phyloP scores from a whole-genome alignment of 2,113 vertebrate species.

The Scatophagus argus region DNA sequence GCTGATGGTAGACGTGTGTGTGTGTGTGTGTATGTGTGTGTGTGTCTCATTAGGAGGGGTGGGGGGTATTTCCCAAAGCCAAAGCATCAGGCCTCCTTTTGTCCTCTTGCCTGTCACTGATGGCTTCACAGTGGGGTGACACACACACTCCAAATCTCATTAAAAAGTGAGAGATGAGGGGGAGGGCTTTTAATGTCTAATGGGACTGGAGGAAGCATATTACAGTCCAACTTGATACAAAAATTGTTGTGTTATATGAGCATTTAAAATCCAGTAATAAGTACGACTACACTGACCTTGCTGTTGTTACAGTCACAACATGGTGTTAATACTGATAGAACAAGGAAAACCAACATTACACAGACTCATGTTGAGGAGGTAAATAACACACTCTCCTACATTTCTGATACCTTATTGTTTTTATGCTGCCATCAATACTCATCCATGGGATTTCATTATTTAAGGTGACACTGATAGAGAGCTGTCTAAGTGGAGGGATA shows the following conservation, averaged over 20 bases:
- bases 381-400: conserved; percentile 5
- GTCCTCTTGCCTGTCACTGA: conserved; percentile 78
- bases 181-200: conserved; percentile 55
- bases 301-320: background rate
- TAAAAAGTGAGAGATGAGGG: conserved; percentile 74
- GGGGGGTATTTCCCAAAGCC: conserved; percentile 57
- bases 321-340: background rate
- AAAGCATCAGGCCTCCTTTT: conserved; percentile 78
- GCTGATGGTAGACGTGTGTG: conserved; percentile 40
- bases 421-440: conserved; percentile 54
- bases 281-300: background rate
- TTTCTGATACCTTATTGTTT: conserved; percentile 70
- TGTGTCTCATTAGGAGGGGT: conserved; percentile 28
- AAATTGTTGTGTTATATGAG: background rate
- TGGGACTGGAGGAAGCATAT: conserved; percentile 24
- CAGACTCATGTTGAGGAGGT: background rate
- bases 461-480: conserved; percentile 70
- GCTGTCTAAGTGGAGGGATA: conserved; percentile 40
- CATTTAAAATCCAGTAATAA: background rate
- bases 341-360: background rate
- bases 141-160: conserved; percentile 79
- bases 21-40: conserved; percentile 34
- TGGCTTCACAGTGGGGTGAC: conserved; percentile 79
- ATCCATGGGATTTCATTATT: conserved; percentile 78
- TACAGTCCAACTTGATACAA: background rate